Conservation (phyloP, 2,797 vertebrate genomes). For the Momotus momota region DNA sequence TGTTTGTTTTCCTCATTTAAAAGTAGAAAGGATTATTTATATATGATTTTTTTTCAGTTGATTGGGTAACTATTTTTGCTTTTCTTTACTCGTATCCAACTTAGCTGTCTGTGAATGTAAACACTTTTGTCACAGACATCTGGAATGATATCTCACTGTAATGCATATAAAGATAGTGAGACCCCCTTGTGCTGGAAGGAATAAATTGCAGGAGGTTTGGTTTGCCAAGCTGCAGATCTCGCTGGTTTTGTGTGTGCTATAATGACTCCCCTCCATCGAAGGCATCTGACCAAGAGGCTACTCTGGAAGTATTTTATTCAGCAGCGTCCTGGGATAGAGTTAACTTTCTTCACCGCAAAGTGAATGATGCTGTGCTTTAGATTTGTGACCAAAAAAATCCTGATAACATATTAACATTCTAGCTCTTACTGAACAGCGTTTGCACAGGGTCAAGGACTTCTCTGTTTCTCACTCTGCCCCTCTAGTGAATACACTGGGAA, state of each 20-base stretch:
- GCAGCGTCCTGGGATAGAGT: fast-evolving
- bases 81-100: not conserved
- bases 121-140: not conserved
- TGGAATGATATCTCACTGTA: not conserved
- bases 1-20: not conserved
- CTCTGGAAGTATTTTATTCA: not conserved
- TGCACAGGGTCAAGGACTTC: not conserved
- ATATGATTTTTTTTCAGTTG: not conserved
- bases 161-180: not conserved
- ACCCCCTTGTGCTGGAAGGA: not conserved
- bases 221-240: not conserved
- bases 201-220: not conserved
- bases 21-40: not conserved
- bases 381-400: not conserved
- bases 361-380: not conserved
- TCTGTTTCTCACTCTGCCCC: not conserved
- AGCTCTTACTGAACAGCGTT: not conserved
- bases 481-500: fast-evolving
- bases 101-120: not conserved
- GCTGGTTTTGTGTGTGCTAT: not conserved
- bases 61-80: not conserved
- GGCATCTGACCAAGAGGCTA: not conserved
- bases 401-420: not conserved
- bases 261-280: not conserved
- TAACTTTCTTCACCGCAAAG: not conserved